Evolutionary conservation across 2,888 invertebrate genomes (phyloP).

Genomic region (Drosophila meridionalis): DNA sequence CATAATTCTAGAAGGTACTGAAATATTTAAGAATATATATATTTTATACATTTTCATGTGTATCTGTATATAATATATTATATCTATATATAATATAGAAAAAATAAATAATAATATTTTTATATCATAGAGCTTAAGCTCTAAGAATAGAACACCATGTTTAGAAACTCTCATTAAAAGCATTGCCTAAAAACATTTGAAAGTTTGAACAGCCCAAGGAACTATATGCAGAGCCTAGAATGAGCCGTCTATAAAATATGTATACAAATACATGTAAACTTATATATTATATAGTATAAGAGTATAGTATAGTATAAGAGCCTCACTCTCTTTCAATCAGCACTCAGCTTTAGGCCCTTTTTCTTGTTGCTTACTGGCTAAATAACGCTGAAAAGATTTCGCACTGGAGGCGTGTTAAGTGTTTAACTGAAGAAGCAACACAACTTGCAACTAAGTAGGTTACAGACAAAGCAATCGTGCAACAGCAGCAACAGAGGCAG

Average conservation of each 20-base stretch:
- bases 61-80: too few relatives aligned
- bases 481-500: constrained; percentile 32
- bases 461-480: constrained; percentile 65
- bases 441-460: constrained; percentile 66
- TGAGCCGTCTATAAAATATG: background rate
- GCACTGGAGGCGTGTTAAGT: constrained; percentile 52
- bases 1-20: too few relatives aligned
- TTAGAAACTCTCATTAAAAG: background rate
- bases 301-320: background rate
- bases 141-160: background rate
- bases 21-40: too few relatives aligned
- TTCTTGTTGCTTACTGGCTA: constrained; percentile 7
- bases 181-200: background rate
- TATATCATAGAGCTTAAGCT: background rate
- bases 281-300: background rate
- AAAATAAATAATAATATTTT: background rate
- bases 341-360: background rate
- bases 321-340: background rate
- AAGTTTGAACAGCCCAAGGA: background rate
- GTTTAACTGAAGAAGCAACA: constrained; percentile 66
- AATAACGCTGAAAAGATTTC: constrained; percentile 25
- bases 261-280: background rate
- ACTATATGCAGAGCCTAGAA: background rate
- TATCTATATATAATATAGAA: background rate
- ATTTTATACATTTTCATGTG: too few relatives aligned